A percentile compares a stretch with the other conserved stretches of the same genome.
These are phyloP conservation scores for Cecidostiba fungosa DNA, from an alignment of 2,888 invertebrate species.

Conservation along the genomic window DNA sequence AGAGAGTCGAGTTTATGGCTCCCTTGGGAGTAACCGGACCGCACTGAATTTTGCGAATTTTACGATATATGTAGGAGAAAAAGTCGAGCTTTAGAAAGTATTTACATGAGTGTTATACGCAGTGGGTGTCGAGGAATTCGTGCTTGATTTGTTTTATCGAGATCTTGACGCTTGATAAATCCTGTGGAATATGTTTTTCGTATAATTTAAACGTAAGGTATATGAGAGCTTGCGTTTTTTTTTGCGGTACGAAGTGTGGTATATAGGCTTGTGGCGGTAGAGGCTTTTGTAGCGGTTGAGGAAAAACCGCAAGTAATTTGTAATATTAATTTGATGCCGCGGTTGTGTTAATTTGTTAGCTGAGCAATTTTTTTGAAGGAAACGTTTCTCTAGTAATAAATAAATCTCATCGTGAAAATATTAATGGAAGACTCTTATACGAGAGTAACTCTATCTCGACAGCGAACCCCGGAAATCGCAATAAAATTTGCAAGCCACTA, in stretches of 20 bases:
- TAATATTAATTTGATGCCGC: not conserved
- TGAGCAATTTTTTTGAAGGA: too few species aligned
- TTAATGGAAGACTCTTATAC: too few species aligned
- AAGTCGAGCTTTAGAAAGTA: not conserved
- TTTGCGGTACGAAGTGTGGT: not conserved
- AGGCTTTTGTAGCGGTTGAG: not conserved
- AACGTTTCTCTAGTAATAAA: too few species aligned
- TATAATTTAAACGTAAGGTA: not conserved
- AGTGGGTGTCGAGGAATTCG: not conserved
- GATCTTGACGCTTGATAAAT: not conserved
- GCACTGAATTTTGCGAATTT: not conserved
- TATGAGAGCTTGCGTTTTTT: not conserved
- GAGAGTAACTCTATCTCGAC: too few species aligned
- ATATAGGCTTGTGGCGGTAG: not conserved
- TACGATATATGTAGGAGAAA: not conserved
- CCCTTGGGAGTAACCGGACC: not conserved
- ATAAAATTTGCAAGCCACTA: too few species aligned
- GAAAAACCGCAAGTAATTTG: slow-evolving; percentile 3
- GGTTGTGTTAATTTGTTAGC: too few species aligned
- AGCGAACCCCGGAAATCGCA: too few species aligned
- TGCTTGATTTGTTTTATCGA: not conserved
- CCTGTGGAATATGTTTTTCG: not conserved
- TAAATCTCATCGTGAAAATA: too few species aligned
- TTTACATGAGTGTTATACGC: slow-evolving; percentile 11
- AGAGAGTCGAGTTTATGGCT: not conserved